phyloP scores from a whole-genome alignment of 2,888 invertebrate species.

The Melanotus villosus region DNA sequence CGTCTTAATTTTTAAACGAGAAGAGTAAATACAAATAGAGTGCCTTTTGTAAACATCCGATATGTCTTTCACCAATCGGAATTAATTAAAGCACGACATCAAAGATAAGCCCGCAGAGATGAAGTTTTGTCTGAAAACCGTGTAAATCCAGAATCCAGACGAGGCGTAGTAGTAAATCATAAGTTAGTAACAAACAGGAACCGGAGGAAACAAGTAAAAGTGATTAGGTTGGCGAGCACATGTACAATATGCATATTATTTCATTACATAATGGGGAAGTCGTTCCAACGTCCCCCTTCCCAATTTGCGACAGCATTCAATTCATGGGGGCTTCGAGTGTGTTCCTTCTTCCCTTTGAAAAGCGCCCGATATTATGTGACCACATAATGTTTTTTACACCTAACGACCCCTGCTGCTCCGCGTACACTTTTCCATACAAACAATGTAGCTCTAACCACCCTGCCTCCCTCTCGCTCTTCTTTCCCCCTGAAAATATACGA shows the following conservation, averaged over 20 bases:
- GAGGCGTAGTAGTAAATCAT: too few relatives aligned
- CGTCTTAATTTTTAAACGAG: too few relatives aligned
- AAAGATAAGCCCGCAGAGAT: too few relatives aligned
- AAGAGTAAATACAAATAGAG: too few relatives aligned
- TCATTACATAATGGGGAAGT: slow-evolving; percentile 49
- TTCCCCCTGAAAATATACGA: slow-evolving; percentile 26
- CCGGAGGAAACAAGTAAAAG: slow-evolving; percentile 13
- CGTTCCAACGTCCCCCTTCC: slow-evolving; percentile 49
- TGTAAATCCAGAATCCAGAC: too few relatives aligned
- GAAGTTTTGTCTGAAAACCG: too few relatives aligned
- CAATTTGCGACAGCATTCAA: slow-evolving; percentile 52
- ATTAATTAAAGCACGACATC: too few relatives aligned
- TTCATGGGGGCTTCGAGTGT: slow-evolving; percentile 46
- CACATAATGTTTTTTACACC: slow-evolving; percentile 47
- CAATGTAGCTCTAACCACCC: slow-evolving; percentile 34
- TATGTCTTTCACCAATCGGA: too few relatives aligned
- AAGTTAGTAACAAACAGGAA: slow-evolving; percentile 1
- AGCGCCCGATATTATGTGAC: slow-evolving; percentile 39
- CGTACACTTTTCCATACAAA: slow-evolving; percentile 41
- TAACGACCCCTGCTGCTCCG: slow-evolving; percentile 39
- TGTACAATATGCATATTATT: slow-evolving; percentile 50
- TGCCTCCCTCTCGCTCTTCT: background rate
- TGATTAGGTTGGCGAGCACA: slow-evolving; percentile 33
- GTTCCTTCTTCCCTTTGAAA: slow-evolving; percentile 42
- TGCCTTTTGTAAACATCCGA: too few relatives aligned